A percentile compares a stretch with the other conserved stretches of the same genome.
Evolutionary conservation across 2,888 invertebrate species (phyloP).

Genomic region (Monoplex corrugatus): DNA sequence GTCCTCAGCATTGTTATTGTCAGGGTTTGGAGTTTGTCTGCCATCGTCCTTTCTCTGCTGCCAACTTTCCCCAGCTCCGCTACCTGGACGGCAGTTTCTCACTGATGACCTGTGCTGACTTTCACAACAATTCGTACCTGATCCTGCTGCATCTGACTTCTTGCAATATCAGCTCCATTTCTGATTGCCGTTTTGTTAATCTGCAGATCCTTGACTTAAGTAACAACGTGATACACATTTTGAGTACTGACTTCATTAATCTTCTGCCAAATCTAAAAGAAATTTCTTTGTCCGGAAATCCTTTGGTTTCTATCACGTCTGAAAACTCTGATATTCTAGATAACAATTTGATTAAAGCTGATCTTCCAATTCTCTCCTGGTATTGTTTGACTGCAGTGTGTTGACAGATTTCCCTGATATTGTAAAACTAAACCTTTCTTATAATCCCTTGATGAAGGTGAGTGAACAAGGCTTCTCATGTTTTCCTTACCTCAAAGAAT

Average conservation of each 20-base stretch:
- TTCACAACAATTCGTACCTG: constrained; percentile 11
- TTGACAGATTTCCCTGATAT: background rate
- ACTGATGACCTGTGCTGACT: background rate
- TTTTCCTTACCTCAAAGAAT: background rate
- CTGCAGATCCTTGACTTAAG: constrained; percentile 2
- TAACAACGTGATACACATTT: background rate
- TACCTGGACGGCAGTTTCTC: constrained; percentile 27
- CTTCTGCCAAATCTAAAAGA: background rate
- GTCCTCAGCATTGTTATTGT: constrained; percentile 15
- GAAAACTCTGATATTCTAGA: background rate
- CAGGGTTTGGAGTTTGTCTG: constrained; percentile 28
- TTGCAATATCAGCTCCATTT: background rate
- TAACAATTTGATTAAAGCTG: background rate
- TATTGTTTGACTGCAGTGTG: background rate
- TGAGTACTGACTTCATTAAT: background rate
- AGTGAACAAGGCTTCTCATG: background rate
- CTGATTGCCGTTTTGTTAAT: background rate
- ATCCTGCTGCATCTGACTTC: background rate
- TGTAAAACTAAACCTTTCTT: background rate
- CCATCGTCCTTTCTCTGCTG: background rate
- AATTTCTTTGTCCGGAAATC: background rate
- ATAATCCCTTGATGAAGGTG: background rate
- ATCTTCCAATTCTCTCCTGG: background rate
- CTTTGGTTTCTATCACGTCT: background rate
- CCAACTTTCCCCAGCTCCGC: background rate